Base-by-base conservation (phyloP, 1,140 invertebrate species). In the Manduca sexta region DNA sequence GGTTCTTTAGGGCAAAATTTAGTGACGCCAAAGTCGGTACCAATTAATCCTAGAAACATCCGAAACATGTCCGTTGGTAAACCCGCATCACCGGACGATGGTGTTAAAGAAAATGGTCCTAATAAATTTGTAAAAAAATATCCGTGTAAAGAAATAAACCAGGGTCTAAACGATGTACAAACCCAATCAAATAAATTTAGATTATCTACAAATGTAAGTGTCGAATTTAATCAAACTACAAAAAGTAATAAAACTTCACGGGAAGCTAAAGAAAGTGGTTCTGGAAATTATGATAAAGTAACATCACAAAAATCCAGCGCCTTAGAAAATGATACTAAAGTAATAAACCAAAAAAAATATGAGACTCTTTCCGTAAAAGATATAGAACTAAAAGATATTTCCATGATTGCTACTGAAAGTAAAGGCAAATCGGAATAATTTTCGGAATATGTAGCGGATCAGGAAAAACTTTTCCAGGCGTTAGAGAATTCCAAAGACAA, bases 1-100 rank as follows among this genome's bases (percentile, higher is more conserved):
- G 31, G 45, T 66, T 41, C 59, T 50, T 55, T 74, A 38, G 69
- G 67, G 4, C 34, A 55, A 53, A 18, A 60, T 15, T 54, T 75
- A 49, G 45, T 70, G 11, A 33, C 45, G 18, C 70, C 72, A 18
- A 56, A 43, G 29, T 17, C 52, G 16, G 45, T 52, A 12, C 47
- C 51, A 44, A 45, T 50, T 15, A 75, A 69, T 56, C 69, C 74
- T 4, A 74, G 33, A 52, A 75, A 71, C 55, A 45, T 77, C 39
- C 64, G 67, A 51, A 62, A 21, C 35, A 70, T 67, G 65, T 66
- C 66, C 4, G 64, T 74, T 55, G 69, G 49, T 21, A 55, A 49
- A 5, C 46, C 70, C 21, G 10, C 12, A 15, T 14, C 39, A 21
- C 14, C 11, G 35, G n/a, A 38, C n/a, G 11, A 40, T 40, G 4